These are phyloP conservation scores for Pseudonaja textilis DNA, from an alignment of 2,113 vertebrate genomes.

Conservation along the genomic window DNA sequence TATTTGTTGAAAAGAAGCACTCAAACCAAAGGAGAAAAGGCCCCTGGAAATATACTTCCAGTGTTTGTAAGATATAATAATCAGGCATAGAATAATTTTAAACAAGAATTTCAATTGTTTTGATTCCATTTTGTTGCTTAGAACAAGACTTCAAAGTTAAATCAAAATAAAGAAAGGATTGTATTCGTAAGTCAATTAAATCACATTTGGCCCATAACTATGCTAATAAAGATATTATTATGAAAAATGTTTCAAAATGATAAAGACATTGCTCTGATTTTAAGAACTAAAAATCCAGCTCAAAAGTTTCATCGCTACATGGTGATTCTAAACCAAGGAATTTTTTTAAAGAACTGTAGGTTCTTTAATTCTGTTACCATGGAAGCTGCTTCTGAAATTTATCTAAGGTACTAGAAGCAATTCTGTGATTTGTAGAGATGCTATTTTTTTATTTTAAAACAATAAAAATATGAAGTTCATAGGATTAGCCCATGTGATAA, in stretches of 20 bases:
- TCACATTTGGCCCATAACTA: neutral
- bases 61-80: conserved; percentile 59
- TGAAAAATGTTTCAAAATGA: neutral
- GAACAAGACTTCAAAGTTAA: conserved; percentile 65
- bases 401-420: neutral
- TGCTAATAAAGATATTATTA: neutral
- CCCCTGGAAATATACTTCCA: conserved; percentile 62
- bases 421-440: neutral
- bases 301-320: neutral
- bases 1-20: conserved; percentile 63
- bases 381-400: neutral
- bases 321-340: neutral
- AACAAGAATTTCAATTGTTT: conserved; percentile 70
- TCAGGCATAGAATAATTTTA: conserved; percentile 73
- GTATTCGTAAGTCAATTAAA: neutral
- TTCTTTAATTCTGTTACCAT: neutral
- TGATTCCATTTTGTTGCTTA: conserved; percentile 72
- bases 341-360: neutral
- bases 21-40: conserved; percentile 54
- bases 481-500: neutral
- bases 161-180: conserved; percentile 15
- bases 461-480: neutral
- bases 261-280: neutral
- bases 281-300: neutral
- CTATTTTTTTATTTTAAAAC: neutral